Conservation (phyloP, 2,797 vertebrate species). For the Tapera naevia region DNA sequence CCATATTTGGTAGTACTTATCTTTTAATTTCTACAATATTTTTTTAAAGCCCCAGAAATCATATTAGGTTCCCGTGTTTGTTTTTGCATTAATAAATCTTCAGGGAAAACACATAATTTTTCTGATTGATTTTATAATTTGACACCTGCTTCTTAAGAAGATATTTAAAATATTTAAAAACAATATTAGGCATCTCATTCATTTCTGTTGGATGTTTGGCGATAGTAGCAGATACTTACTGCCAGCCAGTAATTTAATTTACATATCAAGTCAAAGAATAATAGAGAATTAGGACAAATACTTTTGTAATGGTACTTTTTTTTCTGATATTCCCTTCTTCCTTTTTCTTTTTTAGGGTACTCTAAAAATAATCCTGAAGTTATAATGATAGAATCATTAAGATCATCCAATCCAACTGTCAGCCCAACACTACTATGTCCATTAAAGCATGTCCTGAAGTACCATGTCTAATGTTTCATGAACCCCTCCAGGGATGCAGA, state of each 20-base stretch:
- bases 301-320: not conserved
- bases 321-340: not conserved
- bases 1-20: slow-evolving; percentile 14
- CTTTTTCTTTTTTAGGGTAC: not conserved
- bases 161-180: not conserved
- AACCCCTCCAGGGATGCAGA: too few species aligned
- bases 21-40: slow-evolving; percentile 1
- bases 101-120: not conserved
- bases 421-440: too few species aligned
- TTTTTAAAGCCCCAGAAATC: not conserved
- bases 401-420: too few species aligned
- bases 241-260: not conserved
- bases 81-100: slow-evolving; percentile 42
- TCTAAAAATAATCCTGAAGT: not conserved
- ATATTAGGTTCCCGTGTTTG: slow-evolving; percentile 1
- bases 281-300: not conserved
- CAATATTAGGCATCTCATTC: not conserved
- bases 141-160: not conserved
- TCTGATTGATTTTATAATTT: slow-evolving; percentile 15
- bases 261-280: not conserved
- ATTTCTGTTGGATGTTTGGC: not conserved
- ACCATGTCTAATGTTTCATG: too few species aligned
- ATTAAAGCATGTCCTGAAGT: too few species aligned
- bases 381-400: not conserved
- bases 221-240: not conserved